phyloP scores from a whole-genome alignment of 2,113 vertebrate genomes.

The Genyomyrus donnyi region DNA sequence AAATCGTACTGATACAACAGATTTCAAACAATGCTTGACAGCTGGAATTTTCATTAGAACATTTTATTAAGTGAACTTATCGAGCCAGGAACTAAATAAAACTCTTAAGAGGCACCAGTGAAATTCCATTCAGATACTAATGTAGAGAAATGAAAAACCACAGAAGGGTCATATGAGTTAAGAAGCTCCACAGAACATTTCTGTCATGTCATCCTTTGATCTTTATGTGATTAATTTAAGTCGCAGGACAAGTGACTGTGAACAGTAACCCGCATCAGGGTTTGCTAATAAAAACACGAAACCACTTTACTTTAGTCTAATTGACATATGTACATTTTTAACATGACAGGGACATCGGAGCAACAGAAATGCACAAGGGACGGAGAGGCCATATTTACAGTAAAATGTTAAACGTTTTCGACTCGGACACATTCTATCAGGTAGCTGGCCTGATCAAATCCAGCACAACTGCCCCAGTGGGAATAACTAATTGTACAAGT shows the following conservation, averaged over 20 bases:
- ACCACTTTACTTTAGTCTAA: neutral
- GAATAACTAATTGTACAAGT: neutral
- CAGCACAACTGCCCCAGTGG: neutral
- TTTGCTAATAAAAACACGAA: constrained; percentile 6
- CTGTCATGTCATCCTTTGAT: constrained; percentile 33
- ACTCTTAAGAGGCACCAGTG: neutral
- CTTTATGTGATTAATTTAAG: constrained; percentile 27
- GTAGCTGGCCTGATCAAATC: neutral
- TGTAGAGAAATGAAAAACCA: neutral
- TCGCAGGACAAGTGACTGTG: constrained; percentile 1
- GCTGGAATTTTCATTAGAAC: neutral
- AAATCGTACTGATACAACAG: neutral
- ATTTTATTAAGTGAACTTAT: neutral
- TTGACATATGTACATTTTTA: neutral
- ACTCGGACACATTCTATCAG: neutral
- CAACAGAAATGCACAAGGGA: neutral
- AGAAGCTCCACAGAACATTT: neutral
- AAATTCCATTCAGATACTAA: neutral
- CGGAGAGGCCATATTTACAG: neutral
- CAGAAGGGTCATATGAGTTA: neutral
- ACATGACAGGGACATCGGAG: neutral
- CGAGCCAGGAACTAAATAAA: neutral
- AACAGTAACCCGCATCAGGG: neutral
- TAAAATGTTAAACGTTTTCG: neutral
- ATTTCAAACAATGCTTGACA: neutral